Base-by-base conservation (phyloP, 2,797 vertebrate species). In the Lepus townsendii region DNA sequence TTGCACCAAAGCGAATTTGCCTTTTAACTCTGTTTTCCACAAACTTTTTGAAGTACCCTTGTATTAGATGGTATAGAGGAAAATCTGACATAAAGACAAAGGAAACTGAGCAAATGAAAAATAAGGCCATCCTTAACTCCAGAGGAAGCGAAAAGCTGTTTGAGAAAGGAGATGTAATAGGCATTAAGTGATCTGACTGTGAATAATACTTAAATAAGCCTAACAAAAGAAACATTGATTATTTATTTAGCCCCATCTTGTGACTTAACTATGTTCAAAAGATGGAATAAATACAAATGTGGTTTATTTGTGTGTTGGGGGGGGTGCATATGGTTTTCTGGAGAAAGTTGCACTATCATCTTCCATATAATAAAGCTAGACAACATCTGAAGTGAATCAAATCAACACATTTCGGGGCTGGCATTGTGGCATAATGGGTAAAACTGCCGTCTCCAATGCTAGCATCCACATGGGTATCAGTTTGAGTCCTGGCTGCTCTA, bases 51-150 rank as follows among this genome's bases (percentile, higher is more conserved):
- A 47, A 47, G 42, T 47, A 47, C 42, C 42, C 42, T 47, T 47
- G 8, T 68, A 42, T 16, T 69, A 47, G 20, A 72, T 3, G 19
- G 0, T 60, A 50, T 76, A 94, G 54, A 13, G 35, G 52, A 19
- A 63, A 80, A 72, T 80, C 63, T 92, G 66, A 65, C 17, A 52
- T 38, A 83, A 30, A 73, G 38, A 73, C 32, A 54, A 19, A 82
- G 50, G 20, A 95, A 78, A 93, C 4, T 24, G 71, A 93, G 32
- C 52, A 95, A 92, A 84, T 83, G 24, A 30, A 85, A 91, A 83
- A 57, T 16, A 90, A 79, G 63, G 7, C 17, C 71, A 69, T 66
- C 16, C 68, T 77, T 72, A 92, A 35, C 52, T 69, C 30, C 10
- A 32, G 66, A 38, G 30, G 5, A 50, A 73, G 32, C 26, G n/a